Conservation (phyloP, 2,888 invertebrate genomes). For the Aproaerema taeniolella region DNA sequence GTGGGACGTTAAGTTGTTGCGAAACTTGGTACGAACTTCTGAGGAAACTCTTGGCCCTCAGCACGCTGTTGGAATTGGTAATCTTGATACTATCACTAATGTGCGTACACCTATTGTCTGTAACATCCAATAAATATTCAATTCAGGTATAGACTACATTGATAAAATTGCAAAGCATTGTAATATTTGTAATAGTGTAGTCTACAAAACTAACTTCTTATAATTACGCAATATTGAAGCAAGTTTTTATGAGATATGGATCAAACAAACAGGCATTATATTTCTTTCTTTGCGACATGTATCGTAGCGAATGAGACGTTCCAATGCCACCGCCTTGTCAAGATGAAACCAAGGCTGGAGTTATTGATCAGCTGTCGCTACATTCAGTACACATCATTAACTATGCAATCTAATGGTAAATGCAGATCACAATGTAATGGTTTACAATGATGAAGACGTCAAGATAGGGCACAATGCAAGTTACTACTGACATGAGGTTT, state of each 20-base stretch:
- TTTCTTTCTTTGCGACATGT: constrained; percentile 19
- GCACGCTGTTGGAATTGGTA: constrained; percentile 44
- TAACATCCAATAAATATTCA: no score
- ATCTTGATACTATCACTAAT: constrained; percentile 45
- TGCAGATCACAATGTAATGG: constrained; percentile 31
- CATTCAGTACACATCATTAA: constrained; percentile 45
- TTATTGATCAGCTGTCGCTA: constrained; percentile 44
- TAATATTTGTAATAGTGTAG: no score
- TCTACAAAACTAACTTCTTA: no score
- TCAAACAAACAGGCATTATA: no score
- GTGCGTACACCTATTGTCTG: constrained; percentile 30
- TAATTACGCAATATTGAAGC: no score
- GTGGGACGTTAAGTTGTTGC: constrained; percentile 42
- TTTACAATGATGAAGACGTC: constrained; percentile 38
- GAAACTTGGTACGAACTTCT: constrained; percentile 41
- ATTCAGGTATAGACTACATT: no score
- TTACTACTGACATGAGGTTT: constrained; percentile 3
- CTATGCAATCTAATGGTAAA: constrained; percentile 37
- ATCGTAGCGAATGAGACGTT: constrained; percentile 13
- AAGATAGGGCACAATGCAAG: constrained; percentile 34
- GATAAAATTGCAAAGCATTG: no score
- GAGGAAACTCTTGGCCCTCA: constrained; percentile 45
- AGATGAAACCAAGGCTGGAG: constrained; percentile 30
- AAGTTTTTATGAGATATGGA: no score
- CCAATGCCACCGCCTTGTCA: constrained; percentile 32